A percentile compares a stretch with the other conserved stretches of the same genome.
Conservation (phyloP, 2,797 vertebrate species). For the Cetoscarus ocellatus region DNA sequence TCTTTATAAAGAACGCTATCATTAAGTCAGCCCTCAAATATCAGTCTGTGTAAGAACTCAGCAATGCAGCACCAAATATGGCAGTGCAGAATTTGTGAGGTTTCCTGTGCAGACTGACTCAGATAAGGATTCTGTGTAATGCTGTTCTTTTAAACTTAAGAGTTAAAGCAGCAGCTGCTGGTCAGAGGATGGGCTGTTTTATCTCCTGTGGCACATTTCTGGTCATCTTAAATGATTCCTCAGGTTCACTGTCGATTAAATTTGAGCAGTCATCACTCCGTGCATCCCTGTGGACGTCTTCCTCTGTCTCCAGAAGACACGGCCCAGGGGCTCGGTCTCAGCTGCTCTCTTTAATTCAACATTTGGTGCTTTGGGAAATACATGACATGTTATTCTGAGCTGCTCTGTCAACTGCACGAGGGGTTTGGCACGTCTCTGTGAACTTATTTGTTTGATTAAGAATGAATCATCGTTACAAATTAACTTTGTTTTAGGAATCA, state of each 20-base stretch:
- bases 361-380: constrained; percentile 52
- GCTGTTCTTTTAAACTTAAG: background rate
- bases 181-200: constrained; percentile 5
- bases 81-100: constrained; percentile 32
- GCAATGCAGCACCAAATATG: constrained; percentile 57
- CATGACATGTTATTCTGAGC: constrained; percentile 28
- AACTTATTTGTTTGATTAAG: background rate
- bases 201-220: constrained; percentile 31
- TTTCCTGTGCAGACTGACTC: constrained; percentile 34
- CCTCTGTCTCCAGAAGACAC: constrained; percentile 3
- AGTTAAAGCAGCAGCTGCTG: constrained; percentile 41
- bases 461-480: background rate
- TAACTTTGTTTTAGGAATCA: background rate
- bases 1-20: constrained; percentile 47
- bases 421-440: background rate
- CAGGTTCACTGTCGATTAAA: constrained; percentile 25
- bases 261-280: constrained; percentile 20
- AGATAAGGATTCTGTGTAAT: constrained; percentile 40
- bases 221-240: constrained; percentile 22
- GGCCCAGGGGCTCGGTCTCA: constrained; percentile 39
- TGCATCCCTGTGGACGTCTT: constrained; percentile 21
- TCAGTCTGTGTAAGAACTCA: constrained; percentile 7
- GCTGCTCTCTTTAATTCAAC: constrained; percentile 47
- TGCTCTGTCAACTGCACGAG: constrained; percentile 3
- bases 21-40: constrained; percentile 45